Evolutionary conservation across 2,113 vertebrate genomes (phyloP).

Genomic region (Chionodraco myersi): DNA sequence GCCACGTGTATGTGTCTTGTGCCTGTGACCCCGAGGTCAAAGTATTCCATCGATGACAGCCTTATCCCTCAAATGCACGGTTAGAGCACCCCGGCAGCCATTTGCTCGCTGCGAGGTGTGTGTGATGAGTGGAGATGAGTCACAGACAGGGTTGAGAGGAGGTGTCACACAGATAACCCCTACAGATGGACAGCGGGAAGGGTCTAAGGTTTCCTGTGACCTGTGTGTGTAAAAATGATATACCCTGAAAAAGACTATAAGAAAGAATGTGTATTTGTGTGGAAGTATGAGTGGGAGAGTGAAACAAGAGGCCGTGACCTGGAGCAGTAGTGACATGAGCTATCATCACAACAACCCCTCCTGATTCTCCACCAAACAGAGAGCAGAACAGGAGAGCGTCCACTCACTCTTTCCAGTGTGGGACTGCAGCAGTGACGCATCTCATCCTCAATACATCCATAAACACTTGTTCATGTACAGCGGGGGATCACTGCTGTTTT

Average conservation of each 20-base stretch:
- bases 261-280: constrained; percentile 54
- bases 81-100: constrained; percentile 62
- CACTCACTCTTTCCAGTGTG: constrained; percentile 49
- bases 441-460: constrained; percentile 48
- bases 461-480: constrained; percentile 23
- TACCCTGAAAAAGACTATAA: constrained; percentile 59
- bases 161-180: constrained; percentile 82
- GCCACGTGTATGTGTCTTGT: constrained; percentile 10
- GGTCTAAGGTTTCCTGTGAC: constrained; percentile 78
- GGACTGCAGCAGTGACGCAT: constrained; percentile 50
- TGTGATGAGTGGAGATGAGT: constrained; percentile 76
- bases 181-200: constrained; percentile 77
- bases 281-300: constrained; percentile 70
- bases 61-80: constrained; percentile 57
- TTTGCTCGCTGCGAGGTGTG: constrained; percentile 71
- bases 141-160: constrained; percentile 72
- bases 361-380: constrained; percentile 55
- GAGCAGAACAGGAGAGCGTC: constrained; percentile 35
- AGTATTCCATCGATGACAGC: constrained; percentile 73
- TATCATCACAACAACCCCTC: constrained; percentile 69
- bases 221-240: constrained; percentile 69
- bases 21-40: constrained; percentile 65
- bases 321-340: constrained; percentile 78
- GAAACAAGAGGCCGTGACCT: constrained; percentile 83
- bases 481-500: background rate